Evolutionary conservation across 37 sponge, comb jelly and placozoan genomes (phyloP), one percentile per base, ranked within the genome.

Genomic region (Theonella swinhoei): DNA sequence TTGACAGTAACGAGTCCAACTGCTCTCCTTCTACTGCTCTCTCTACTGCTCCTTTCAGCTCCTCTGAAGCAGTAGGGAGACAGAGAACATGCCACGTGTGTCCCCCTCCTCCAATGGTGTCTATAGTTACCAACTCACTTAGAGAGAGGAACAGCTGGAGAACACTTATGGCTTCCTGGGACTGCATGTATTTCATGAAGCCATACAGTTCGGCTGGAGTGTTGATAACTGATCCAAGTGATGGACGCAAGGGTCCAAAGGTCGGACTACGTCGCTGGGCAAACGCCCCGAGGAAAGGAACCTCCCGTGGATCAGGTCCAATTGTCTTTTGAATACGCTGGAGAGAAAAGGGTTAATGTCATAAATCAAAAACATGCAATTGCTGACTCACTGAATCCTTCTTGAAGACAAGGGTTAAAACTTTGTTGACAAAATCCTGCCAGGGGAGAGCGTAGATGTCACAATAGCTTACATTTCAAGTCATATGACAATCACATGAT

Each of bases 111-210:
- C n/a, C n/a, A n/a, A n/a, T n/a, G n/a, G n/a, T n/a, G n/a, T n/a
- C n/a, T 8, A 36, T 36, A 8, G 5, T 41, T 5, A n/a, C 39
- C 34, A 2, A 31, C 87, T 82, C 34, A 91, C 92, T 25, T 8
- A 88, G 75, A 4, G 70, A 32, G 35, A 88, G 71, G 47, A 63
- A 85, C 37, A 77, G 33, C 29, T 88, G 77, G 22, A 92, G 68
- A 14, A 92, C 39, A 31, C 70, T 34, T 22, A 92, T 65, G 37
- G 58, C 76, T 22, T 81, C 74, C 40, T 33, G 42, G 11, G 64
- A 19, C 80, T 88, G 88, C 77, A 92, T 72, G 78, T 77, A 92
- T 43, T 80, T 43, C 81, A 92, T 92, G 78, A 92, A 92, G 40
- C 39, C 59, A 60, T 88, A 88, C 47, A 92, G 80, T 28, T 74